These are phyloP conservation scores for Drosophila subpulchrella DNA, from an alignment of 1,140 invertebrate genomes.

Conservation along the genomic window DNA sequence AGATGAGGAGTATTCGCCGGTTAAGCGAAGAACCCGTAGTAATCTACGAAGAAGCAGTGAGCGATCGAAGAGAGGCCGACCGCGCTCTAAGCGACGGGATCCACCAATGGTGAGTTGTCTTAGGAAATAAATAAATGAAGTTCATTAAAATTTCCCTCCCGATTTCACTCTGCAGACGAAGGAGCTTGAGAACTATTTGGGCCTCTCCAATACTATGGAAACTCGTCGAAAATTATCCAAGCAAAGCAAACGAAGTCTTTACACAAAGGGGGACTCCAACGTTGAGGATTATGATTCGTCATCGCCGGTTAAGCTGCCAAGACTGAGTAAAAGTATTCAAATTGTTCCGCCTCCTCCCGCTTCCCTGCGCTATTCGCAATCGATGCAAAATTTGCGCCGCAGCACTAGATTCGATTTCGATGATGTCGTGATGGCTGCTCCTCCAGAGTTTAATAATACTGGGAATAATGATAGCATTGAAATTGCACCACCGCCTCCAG, in stretches of 20 bases:
- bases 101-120: constrained; percentile 20
- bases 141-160: background rate
- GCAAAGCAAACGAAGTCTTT: constrained; percentile 50
- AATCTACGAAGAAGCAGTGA: background rate
- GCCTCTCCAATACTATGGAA: constrained; percentile 26
- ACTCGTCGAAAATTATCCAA: constrained; percentile 5
- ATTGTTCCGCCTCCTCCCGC: constrained; percentile 58
- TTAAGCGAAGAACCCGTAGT: background rate
- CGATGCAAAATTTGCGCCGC: background rate
- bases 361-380: constrained; percentile 46
- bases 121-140: background rate
- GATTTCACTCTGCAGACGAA: constrained; percentile 21
- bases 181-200: constrained; percentile 50
- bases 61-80: background rate
- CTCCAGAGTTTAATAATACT: background rate
- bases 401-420: background rate
- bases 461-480: background rate
- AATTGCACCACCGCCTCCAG: constrained; percentile 15
- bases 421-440: background rate
- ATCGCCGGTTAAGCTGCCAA: constrained; percentile 14
- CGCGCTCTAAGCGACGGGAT: background rate
- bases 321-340: background rate
- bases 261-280: constrained; percentile 62
- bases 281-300: constrained; percentile 17
- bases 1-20: background rate